Base-by-base conservation (phyloP, 2,888 invertebrate species). In the Drosophila kanekoi region DNA sequence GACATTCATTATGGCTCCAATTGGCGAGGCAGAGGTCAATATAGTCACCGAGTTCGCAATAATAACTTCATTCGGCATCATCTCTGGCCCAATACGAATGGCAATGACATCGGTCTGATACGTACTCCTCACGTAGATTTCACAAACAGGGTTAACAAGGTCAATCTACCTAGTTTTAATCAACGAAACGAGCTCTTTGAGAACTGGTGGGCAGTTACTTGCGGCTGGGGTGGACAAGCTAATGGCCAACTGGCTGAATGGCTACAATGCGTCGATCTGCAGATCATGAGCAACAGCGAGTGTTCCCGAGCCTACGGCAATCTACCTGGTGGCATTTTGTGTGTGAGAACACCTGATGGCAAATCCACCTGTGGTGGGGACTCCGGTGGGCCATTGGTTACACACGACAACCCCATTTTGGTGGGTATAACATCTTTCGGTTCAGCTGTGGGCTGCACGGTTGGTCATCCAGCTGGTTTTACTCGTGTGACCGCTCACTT, bases 311-410 rank as follows among this genome's bases (percentile, higher is more conserved):
- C 89, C 40, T 92, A 92, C 18, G 91, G 92, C 18, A 86, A 90
- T 8, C 48, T 81, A n/a, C 54, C 72, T 14, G 23, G 41, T 8
- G 40, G 49, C 1, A 48, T 60, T 4, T 18, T 79, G 44, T 79
- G 81, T 37, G 68, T 62, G 5, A 64, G 38, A 77, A 89, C 23
- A 0, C 4, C 62, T 1, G 67, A 59, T 4, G 65, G 65, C 1
- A 89, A 79, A 33, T 90, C 91, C n/a, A 90, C 90, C 33, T 93
- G 93, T 68, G 86, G 80, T 13, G 93, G 93, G 0, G 93, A 93
- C 74, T 91, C 91, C 43, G 92, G 92, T 13, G 92, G 92, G 20
- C 92, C 93, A 4, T 66, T 92, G 54, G 83, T 89, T 1, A 68
- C 81, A 0, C 58, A 77, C 14, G 72, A 72, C 5, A 70, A 78